Evolutionary conservation across 2,888 invertebrate species (phyloP), one percentile per base, ranked within the genome.

Genomic region (Syritta pipiens): DNA sequence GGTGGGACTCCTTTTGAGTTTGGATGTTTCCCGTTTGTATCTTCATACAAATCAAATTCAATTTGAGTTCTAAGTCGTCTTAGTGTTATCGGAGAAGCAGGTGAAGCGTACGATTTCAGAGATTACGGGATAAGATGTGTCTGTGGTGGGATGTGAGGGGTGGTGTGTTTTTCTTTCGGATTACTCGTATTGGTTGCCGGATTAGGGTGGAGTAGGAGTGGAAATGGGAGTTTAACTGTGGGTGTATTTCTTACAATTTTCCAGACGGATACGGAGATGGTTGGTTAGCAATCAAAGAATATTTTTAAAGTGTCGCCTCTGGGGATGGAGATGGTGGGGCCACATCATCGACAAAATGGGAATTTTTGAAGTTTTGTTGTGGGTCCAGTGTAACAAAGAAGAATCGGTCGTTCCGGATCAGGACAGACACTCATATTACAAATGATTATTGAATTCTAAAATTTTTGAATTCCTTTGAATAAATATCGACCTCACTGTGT

Each of bases 1-100:
- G n/a, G n/a, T n/a, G n/a, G n/a, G n/a, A 26, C 28, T 55, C 40
- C 46, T 42, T 68, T 67, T 24, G 30, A 14, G 12, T 28, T 42
- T 42, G 20, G 28, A 55, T 12, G 53, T 69, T 69, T 55, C 51
- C 63, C 49, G 57, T 69, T 26, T 76, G 57, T 63, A 28, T 37
- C 37, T 37, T 14, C 37, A 17, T 14, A 6, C n/a, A 37, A 19
- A 68, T 62, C 24, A 20, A 67, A 69, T 75, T 55, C 20, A 62
- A 55, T 75, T 75, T 42, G 20, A 40, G 49, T 10, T 32, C 48
- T 68, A 62, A 62, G 30, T 12, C 48, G 9, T 40, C 48, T 49
- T 60, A 75, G 30, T 55, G 42, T 55, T 48, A 40, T 17, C 26
- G 7, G 32, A 19, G 37, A 48, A 48, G 24, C 51, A 69, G 69